These are phyloP conservation scores for Lipotes vexillifer DNA, from an alignment of 2,113 vertebrate genomes.

Conservation along the genomic window DNA sequence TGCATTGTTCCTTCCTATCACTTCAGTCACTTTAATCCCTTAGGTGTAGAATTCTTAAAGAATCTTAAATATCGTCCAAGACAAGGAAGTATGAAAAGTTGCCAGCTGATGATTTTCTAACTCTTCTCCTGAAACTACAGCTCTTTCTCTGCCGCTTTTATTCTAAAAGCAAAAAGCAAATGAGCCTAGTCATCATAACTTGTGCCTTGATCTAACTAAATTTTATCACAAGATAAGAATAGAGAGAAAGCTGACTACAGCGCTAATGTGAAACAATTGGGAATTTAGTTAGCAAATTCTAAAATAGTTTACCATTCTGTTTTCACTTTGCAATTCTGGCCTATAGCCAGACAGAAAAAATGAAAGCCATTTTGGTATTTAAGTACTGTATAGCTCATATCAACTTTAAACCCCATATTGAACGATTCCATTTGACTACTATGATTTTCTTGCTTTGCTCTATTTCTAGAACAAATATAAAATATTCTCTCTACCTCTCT, in stretches of 20 bases:
- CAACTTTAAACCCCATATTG: slow-evolving; percentile 38
- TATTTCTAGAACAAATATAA: not conserved
- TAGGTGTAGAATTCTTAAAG: not conserved
- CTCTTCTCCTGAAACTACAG: not conserved
- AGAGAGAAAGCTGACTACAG: not conserved
- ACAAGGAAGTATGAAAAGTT: slow-evolving; percentile 1
- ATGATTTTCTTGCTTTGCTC: not conserved
- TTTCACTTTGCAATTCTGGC: slow-evolving; percentile 60
- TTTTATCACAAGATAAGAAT: slow-evolving; percentile 41
- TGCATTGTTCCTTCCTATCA: not conserved
- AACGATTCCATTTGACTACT: not conserved
- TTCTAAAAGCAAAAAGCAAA: slow-evolving; percentile 6
- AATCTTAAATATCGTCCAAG: not conserved
- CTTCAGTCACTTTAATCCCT: not conserved
- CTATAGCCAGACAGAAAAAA: slow-evolving; percentile 37
- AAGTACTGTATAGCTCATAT: not conserved
- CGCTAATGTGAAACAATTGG: slow-evolving; percentile 47
- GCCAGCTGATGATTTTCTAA: fast-evolving
- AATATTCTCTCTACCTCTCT: not conserved
- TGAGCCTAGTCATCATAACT: not conserved
- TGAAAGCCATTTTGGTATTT: slow-evolving; percentile 41
- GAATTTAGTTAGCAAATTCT: slow-evolving; percentile 46
- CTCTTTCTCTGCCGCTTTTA: not conserved
- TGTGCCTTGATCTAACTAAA: slow-evolving; percentile 21
- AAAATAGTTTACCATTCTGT: slow-evolving; percentile 39